Percentiles rank a stretch among this genome's conserved stretches.
phyloP scores from a whole-genome alignment of 1,140 invertebrate genomes.

The Drosophila kikkawai region DNA sequence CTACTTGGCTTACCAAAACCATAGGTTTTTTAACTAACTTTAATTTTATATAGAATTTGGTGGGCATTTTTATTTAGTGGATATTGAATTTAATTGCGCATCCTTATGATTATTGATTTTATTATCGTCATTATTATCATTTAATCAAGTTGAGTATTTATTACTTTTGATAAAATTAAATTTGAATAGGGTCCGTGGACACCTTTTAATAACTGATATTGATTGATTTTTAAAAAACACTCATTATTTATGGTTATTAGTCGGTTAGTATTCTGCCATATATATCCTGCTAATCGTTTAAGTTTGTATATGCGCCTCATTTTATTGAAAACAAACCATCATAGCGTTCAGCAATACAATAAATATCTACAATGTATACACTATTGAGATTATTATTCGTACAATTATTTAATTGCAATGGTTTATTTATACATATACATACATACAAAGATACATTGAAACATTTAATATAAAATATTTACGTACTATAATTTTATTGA shows the following conservation, averaged over 20 bases:
- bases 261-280: background rate
- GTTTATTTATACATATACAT: constrained; percentile 46
- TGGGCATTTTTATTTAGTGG: constrained; percentile 35
- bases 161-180: background rate
- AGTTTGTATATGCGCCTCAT: background rate
- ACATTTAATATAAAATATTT: constrained; percentile 54
- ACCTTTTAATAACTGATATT: background rate
- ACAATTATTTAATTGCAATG: constrained; percentile 19
- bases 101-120: constrained; percentile 6
- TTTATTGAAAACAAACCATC: constrained; percentile 7
- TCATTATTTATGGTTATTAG: background rate
- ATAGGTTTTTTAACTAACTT: constrained; percentile 9
- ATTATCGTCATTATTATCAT: background rate
- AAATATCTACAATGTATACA: constrained; percentile 30
- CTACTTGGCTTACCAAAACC: background rate
- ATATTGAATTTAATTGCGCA: constrained; percentile 9
- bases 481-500: constrained; percentile 30
- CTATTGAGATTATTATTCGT: constrained; percentile 17
- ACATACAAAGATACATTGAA: constrained; percentile 46
- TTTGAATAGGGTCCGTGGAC: background rate
- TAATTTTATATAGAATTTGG: constrained; percentile 29
- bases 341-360: constrained; percentile 4
- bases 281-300: background rate
- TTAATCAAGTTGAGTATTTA: background rate
- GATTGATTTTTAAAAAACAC: background rate